Evolutionary conservation across 1,140 invertebrate species (phyloP).

Genomic region (Contarinia nasturtii): DNA sequence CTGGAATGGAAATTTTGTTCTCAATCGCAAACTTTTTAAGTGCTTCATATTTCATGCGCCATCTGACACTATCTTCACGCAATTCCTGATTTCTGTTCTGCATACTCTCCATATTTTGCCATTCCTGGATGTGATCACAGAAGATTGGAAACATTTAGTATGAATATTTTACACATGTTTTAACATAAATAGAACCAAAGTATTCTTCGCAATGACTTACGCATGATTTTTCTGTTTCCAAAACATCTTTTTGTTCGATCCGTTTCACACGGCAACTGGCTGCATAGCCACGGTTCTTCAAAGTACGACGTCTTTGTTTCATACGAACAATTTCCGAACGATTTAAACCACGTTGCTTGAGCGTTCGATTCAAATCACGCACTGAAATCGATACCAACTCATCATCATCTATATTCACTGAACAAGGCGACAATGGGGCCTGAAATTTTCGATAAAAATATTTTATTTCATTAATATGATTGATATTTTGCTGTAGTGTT

Average conservation of each 20-base stretch:
- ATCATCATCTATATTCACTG: slow-evolving; percentile 77
- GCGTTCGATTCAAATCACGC: slow-evolving; percentile 68
- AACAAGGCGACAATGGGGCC: slow-evolving; percentile 64
- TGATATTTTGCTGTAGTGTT: not conserved
- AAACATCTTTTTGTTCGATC: slow-evolving; percentile 79
- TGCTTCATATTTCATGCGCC: slow-evolving; percentile 64
- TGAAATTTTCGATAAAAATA: no score
- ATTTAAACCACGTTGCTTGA: slow-evolving; percentile 68
- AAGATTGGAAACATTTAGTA: not conserved
- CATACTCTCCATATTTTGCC: slow-evolving; percentile 67
- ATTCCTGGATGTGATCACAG: slow-evolving; percentile 30
- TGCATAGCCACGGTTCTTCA: slow-evolving; percentile 86
- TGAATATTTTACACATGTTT: no score
- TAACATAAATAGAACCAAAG: not conserved
- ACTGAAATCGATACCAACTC: slow-evolving; percentile 80
- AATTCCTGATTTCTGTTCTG: slow-evolving; percentile 59
- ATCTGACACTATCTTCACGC: slow-evolving; percentile 55
- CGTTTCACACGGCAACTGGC: slow-evolving; percentile 83
- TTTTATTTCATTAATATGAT: not conserved
- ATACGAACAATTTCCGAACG: slow-evolving; percentile 76
- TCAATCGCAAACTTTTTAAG: slow-evolving; percentile 64
- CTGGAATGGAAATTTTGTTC: slow-evolving; percentile 65
- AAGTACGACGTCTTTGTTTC: slow-evolving; percentile 74
- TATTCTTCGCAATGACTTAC: slow-evolving; percentile 10
- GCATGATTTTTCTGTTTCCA: slow-evolving; percentile 73